Evolutionary conservation across 1,140 invertebrate species (phyloP).

Genomic region (Anastrepha ludens): DNA sequence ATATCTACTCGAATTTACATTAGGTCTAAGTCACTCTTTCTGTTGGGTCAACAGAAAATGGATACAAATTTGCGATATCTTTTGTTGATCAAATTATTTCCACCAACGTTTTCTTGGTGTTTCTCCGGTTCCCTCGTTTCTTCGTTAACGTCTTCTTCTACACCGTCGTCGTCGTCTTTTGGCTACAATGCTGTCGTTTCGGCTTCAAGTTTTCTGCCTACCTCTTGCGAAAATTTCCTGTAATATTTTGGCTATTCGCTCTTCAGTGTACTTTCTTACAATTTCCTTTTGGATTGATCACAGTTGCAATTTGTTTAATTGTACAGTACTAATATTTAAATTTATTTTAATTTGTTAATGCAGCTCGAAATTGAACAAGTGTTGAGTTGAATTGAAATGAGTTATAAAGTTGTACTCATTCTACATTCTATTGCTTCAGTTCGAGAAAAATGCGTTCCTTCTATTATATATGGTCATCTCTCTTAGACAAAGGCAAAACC

Average conservation of each 20-base stretch:
- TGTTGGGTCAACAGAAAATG: constrained; percentile 14
- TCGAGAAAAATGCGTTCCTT: constrained; percentile 57
- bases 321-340: constrained; percentile 62
- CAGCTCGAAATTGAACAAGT: constrained; percentile 74
- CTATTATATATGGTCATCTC: not conserved
- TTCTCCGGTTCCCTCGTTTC: constrained; percentile 58
- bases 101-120: constrained; percentile 55
- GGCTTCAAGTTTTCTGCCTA: constrained; percentile 39
- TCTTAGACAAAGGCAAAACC: not conserved
- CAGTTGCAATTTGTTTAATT: constrained; percentile 64
- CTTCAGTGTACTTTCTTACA: constrained; percentile 45
- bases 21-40: not conserved
- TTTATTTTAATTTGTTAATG: constrained; percentile 59
- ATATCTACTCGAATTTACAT: constrained; percentile 12
- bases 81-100: constrained; percentile 50
- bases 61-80: not conserved
- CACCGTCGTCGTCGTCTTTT: constrained; percentile 55
- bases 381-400: constrained; percentile 71
- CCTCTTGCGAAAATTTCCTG: constrained; percentile 51
- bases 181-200: constrained; percentile 48
- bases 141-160: constrained; percentile 59
- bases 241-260: constrained; percentile 67
- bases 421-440: constrained; percentile 62
- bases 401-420: constrained; percentile 59
- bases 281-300: constrained; percentile 67